Percentiles rank a stretch among this genome's conserved stretches.
Conservation (phyloP, 2,888 invertebrate genomes). For the Hymenopus coronatus region DNA sequence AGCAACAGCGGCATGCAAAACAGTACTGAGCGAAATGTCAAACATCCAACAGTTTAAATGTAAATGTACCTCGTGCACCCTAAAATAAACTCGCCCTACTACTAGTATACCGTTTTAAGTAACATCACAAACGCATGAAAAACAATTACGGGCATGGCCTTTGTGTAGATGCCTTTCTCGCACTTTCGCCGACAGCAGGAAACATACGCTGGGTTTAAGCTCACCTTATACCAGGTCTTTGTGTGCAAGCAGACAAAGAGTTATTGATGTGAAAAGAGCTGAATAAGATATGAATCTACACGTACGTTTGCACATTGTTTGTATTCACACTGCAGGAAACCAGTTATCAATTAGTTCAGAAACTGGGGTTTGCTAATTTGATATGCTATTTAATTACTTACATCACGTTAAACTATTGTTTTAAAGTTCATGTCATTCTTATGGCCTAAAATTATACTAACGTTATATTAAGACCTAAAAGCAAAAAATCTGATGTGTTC, state of each 20-base stretch:
- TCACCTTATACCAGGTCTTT: neutral
- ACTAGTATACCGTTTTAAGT: neutral
- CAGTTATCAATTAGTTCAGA: neutral
- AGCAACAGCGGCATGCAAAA: neutral
- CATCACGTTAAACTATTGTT: too few species aligned
- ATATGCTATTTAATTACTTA: too few species aligned
- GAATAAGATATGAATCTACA: neutral
- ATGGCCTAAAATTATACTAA: too few species aligned
- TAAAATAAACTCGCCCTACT: neutral
- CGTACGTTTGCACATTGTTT: neutral
- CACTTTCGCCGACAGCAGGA: neutral
- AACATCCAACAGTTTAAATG: neutral
- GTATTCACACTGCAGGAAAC: neutral
- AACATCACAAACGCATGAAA: neutral
- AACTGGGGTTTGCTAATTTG: too few species aligned
- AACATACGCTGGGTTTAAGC: neutral
- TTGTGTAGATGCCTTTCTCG: neutral
- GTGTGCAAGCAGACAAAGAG: neutral
- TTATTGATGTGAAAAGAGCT: neutral
- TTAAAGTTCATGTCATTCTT: too few species aligned
- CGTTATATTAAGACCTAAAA: too few species aligned
- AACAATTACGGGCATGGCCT: neutral
- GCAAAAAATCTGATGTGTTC: too few species aligned
- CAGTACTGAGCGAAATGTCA: neutral
- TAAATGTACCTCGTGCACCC: neutral